A percentile compares a stretch with the other conserved stretches of the same genome.
Evolutionary conservation across 2,113 vertebrate species (phyloP).

Genomic region (Sinocyclocheilus anophthalmus): DNA sequence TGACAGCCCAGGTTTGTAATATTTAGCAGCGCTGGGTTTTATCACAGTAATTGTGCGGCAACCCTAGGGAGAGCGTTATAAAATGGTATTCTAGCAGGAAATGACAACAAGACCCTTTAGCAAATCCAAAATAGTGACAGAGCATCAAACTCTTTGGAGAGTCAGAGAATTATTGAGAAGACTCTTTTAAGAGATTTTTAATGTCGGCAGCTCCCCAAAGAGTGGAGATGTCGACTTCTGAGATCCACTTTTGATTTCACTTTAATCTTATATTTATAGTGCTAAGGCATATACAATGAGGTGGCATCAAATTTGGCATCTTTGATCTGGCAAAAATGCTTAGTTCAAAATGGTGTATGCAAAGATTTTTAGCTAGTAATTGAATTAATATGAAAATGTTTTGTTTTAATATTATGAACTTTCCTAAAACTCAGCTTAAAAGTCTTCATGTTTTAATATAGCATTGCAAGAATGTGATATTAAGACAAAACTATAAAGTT

Average conservation of each 20-base stretch:
- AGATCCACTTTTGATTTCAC: slow-evolving; percentile 1
- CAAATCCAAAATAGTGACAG: background rate
- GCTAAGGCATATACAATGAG: background rate
- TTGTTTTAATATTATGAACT: background rate
- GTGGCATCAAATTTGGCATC: background rate
- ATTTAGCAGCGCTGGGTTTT: background rate
- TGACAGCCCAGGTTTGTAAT: background rate
- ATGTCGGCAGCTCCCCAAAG: background rate
- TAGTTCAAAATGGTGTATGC: background rate
- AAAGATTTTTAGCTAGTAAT: background rate
- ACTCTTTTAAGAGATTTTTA: slow-evolving; percentile 4
- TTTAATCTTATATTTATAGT: slow-evolving; percentile 24
- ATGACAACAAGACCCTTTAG: background rate
- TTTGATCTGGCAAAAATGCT: background rate
- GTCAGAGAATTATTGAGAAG: slow-evolving; percentile 8
- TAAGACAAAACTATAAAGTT: too few relatives aligned
- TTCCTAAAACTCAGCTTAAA: background rate
- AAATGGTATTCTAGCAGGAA: background rate
- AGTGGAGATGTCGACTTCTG: background rate
- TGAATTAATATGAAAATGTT: background rate
- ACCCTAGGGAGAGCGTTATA: background rate
- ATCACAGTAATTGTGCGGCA: background rate
- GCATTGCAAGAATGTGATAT: background rate
- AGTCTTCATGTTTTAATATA: background rate
- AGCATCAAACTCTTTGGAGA: background rate